Conservation (phyloP, 2,797 vertebrate genomes). For the Phalloptychus januarius region DNA sequence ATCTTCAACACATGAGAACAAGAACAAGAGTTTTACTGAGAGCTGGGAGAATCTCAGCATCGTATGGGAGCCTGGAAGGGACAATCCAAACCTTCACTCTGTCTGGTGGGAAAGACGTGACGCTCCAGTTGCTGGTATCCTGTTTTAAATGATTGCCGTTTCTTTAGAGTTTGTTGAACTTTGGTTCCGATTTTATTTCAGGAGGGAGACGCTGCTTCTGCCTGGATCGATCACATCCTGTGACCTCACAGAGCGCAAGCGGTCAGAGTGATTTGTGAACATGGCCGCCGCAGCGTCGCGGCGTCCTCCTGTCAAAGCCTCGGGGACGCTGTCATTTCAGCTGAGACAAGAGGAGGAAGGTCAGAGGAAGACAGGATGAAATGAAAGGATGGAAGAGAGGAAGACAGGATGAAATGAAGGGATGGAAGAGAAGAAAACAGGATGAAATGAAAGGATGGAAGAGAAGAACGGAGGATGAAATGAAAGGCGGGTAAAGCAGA, state of each 20-base stretch:
- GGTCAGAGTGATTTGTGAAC: slow-evolving; percentile 67
- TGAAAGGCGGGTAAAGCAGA: too few species aligned
- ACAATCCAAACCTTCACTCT: background rate
- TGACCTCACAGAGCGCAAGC: slow-evolving; percentile 45
- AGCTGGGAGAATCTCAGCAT: background rate
- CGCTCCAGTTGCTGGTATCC: background rate
- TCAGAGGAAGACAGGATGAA: too few species aligned
- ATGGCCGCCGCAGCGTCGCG: slow-evolving; percentile 42
- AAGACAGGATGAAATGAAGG: too few species aligned
- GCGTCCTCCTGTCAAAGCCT: slow-evolving; percentile 18
- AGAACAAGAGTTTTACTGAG: background rate
- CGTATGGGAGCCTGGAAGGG: background rate
- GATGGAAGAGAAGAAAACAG: too few species aligned
- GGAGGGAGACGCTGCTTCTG: background rate
- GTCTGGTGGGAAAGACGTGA: background rate
- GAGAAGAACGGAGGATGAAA: too few species aligned
- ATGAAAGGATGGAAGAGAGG: too few species aligned
- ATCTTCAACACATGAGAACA: background rate
- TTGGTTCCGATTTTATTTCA: background rate
- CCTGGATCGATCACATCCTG: slow-evolving; percentile 31
- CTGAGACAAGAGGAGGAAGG: slow-evolving; percentile 9
- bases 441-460: too few species aligned
- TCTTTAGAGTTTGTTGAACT: background rate
- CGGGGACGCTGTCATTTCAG: slow-evolving; percentile 41
- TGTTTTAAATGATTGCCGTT: background rate